Evolutionary conservation across 1,140 invertebrate species (phyloP).

Genomic region (Paracyclopina nana): DNA sequence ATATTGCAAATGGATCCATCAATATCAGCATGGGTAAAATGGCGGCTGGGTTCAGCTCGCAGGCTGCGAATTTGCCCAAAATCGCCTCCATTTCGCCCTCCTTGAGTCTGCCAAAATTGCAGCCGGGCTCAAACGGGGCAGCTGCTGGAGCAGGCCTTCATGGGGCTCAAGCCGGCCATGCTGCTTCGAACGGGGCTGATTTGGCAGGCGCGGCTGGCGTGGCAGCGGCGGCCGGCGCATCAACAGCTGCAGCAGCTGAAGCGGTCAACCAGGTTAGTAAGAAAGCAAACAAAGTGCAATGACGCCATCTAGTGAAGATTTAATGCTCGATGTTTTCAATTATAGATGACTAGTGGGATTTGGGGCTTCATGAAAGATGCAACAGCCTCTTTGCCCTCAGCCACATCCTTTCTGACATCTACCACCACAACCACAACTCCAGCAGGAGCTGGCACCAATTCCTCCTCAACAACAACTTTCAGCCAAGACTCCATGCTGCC

Average conservation of each 20-base stretch:
- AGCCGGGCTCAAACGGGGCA: too few relatives aligned
- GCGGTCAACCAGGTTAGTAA: too few relatives aligned
- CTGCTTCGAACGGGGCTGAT: background rate
- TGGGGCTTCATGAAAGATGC: conserved; percentile 9
- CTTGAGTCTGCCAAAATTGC: conserved; percentile 7
- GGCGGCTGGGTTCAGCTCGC: background rate
- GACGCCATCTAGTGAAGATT: too few relatives aligned
- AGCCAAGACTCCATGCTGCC: background rate
- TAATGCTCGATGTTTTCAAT: too few relatives aligned
- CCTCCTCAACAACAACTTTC: background rate
- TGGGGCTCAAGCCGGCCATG: background rate
- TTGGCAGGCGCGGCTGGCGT: too few relatives aligned
- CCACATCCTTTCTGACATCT: too few relatives aligned
- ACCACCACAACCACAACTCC: background rate
- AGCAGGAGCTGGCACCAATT: background rate
- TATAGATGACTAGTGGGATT: background rate
- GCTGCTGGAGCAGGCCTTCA: background rate
- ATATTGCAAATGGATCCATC: conserved; percentile 15
- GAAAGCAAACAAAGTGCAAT: too few relatives aligned
- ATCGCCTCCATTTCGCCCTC: conserved; percentile 9
- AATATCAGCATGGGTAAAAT: conserved; percentile 13
- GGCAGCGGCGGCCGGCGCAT: background rate
- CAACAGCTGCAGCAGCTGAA: too few relatives aligned
- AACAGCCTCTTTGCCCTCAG: background rate
- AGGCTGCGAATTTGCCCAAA: background rate